phyloP scores from a whole-genome alignment of 2,113 vertebrate genomes.

The Myiopsitta monachus region DNA sequence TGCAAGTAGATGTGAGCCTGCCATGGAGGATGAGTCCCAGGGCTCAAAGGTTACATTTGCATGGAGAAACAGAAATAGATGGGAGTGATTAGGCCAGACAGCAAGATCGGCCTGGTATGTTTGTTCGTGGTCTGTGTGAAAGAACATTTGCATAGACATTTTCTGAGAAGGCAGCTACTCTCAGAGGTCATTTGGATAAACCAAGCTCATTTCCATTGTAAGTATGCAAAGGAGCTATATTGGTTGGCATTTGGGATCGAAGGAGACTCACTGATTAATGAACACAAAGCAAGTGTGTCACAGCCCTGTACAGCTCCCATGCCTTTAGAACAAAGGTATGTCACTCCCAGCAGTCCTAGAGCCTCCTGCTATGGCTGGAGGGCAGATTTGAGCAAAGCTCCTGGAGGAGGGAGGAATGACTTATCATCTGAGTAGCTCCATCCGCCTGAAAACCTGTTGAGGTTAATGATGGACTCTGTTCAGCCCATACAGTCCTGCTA shows the following conservation, averaged over 20 bases:
- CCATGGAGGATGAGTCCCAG: background rate
- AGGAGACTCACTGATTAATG: background rate
- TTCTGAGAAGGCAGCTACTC: background rate
- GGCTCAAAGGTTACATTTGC: conserved; percentile 5
- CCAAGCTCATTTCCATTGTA: background rate
- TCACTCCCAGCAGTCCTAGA: background rate
- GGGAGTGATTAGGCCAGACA: background rate
- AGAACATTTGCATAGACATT: conserved; percentile 9
- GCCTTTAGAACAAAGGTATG: background rate
- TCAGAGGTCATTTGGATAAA: background rate
- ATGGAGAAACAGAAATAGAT: conserved; percentile 7
- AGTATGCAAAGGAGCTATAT: background rate
- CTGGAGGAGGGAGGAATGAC: background rate
- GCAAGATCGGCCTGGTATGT: background rate
- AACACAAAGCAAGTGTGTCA: background rate
- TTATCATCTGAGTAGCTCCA: background rate
- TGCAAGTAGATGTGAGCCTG: background rate
- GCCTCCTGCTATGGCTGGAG: background rate
- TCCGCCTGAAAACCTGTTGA: background rate
- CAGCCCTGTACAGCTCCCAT: background rate
- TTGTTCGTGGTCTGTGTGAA: background rate
- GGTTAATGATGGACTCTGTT: background rate
- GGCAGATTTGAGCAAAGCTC: background rate
- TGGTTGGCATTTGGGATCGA: background rate
- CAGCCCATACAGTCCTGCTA: background rate